Conservation (phyloP, 2,797 vertebrate genomes). For the Channa striata region DNA sequence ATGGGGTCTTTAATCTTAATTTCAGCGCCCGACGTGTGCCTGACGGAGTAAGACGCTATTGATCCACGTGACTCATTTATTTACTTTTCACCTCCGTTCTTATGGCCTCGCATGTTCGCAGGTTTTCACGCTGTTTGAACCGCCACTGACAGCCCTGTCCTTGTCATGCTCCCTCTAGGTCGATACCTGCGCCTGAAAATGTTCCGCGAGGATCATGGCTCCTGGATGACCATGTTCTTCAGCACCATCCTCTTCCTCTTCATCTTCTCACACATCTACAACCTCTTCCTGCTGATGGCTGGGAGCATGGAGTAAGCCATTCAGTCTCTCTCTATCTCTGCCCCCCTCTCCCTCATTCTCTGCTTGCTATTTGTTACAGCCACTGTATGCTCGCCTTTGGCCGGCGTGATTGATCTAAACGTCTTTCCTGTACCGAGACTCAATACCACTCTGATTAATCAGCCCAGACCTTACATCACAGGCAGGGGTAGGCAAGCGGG, state of each 20-base stretch:
- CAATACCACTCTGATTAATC: slow-evolving; percentile 68
- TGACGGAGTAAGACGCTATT: slow-evolving; percentile 51
- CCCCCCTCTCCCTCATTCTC: slow-evolving; percentile 26
- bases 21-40: slow-evolving; percentile 25
- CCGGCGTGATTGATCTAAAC: slow-evolving; percentile 69
- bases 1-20: slow-evolving; percentile 71
- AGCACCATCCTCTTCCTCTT: slow-evolving; percentile 97
- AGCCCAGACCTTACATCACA: slow-evolving; percentile 63
- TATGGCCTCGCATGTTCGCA: slow-evolving; percentile 22
- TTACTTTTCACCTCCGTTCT: slow-evolving; percentile 58
- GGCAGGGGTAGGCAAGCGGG: slow-evolving; percentile 25
- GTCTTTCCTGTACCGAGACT: slow-evolving; percentile 61
- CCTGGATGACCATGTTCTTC: slow-evolving; percentile 99
- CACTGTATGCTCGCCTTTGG: slow-evolving; percentile 51
- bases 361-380: slow-evolving; percentile 64
- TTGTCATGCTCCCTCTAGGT: slow-evolving; percentile 82
- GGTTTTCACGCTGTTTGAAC: slow-evolving; percentile 48
- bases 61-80: slow-evolving; percentile 61
- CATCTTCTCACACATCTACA: slow-evolving; percentile 98
- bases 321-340: slow-evolving; percentile 33
- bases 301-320: slow-evolving; percentile 92
- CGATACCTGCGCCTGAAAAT: slow-evolving; percentile 95
- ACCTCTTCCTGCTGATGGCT: slow-evolving; percentile 93
- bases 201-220: slow-evolving; percentile 97
- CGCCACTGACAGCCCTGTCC: slow-evolving; percentile 60